These are phyloP conservation scores for Allobates femoralis DNA, from an alignment of 2,797 vertebrate species.

Conservation along the genomic window DNA sequence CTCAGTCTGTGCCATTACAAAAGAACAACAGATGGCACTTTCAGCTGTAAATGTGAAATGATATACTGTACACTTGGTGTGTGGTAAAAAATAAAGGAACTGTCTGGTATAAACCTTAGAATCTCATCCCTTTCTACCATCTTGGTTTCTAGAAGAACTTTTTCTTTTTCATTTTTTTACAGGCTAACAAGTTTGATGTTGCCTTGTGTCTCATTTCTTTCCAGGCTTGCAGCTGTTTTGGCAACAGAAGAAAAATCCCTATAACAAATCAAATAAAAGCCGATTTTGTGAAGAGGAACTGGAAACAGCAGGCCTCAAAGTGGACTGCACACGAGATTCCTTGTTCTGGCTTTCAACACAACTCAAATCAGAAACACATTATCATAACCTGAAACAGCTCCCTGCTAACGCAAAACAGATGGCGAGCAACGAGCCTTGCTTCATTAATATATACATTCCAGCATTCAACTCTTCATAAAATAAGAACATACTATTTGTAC, in stretches of 20 bases:
- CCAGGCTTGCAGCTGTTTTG: slow-evolving; percentile 88
- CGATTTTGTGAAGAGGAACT: slow-evolving; percentile 85
- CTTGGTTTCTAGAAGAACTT: slow-evolving; percentile 74
- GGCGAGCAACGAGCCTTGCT: slow-evolving; percentile 82
- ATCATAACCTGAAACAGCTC: slow-evolving; percentile 86
- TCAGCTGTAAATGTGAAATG: slow-evolving; percentile 62
- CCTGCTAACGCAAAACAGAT: slow-evolving; percentile 85
- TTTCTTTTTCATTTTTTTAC: slow-evolving; percentile 66
- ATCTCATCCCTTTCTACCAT: slow-evolving; percentile 20
- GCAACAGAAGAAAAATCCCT: slow-evolving; percentile 83
- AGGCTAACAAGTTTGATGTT: slow-evolving; percentile 85
- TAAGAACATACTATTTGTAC: slow-evolving; percentile 82
- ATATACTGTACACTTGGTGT: slow-evolving; percentile 19
- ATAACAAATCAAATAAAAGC: slow-evolving; percentile 88
- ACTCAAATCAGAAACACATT: slow-evolving; percentile 87
- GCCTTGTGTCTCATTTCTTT: slow-evolving; percentile 80
- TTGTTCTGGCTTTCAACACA: slow-evolving; percentile 86
- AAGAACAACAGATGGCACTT: slow-evolving; percentile 52
- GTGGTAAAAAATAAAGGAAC: slow-evolving; percentile 30
- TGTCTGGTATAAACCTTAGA: neutral
- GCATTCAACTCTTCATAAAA: slow-evolving; percentile 84
- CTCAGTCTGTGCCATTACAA: slow-evolving; percentile 68
- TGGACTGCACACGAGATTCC: slow-evolving; percentile 83
- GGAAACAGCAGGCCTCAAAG: slow-evolving; percentile 88
- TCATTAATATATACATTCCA: slow-evolving; percentile 89